Percentiles rank a stretch among this genome's conserved stretches.
phyloP scores from a whole-genome alignment of 2,888 invertebrate species.

The Lasioglossum malachurum region DNA sequence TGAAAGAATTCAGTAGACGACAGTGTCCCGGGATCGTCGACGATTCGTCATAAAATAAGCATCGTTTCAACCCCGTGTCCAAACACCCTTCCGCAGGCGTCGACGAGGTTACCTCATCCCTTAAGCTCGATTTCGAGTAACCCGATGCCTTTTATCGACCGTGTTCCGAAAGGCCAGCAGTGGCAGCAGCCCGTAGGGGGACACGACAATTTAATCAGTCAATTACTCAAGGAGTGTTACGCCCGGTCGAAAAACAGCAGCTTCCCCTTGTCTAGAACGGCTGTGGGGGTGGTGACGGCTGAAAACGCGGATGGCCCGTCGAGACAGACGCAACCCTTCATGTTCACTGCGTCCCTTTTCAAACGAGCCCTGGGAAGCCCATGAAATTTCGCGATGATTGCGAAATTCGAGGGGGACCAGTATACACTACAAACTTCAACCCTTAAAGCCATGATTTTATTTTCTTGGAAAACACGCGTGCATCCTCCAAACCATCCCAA shows the following conservation, averaged over 20 bases:
- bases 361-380: conserved; percentile 51
- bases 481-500: background rate
- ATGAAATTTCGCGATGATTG: conserved; percentile 51
- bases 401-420: conserved; percentile 22
- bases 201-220: conserved; percentile 62
- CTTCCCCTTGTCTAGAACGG: background rate
- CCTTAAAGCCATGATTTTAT: background rate
- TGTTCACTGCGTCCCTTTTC: conserved; percentile 21
- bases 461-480: background rate
- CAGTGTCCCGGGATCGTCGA: background rate
- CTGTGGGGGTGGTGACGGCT: background rate
- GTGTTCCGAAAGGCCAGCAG: conserved; percentile 9
- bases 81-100: conserved; percentile 27
- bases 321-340: conserved; percentile 39
- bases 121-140: conserved; percentile 56
- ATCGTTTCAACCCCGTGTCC: background rate
- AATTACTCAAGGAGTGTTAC: conserved; percentile 57
- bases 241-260: conserved; percentile 30
- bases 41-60: conserved; percentile 12
- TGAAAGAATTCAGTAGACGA: background rate
- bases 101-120: conserved; percentile 48
- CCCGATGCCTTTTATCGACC: conserved; percentile 45
- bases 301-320: background rate
- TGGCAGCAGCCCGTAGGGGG: conserved; percentile 14
- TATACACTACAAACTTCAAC: background rate